phyloP scores from a whole-genome alignment of 1,140 invertebrate species.

The Radopholus similis region DNA sequence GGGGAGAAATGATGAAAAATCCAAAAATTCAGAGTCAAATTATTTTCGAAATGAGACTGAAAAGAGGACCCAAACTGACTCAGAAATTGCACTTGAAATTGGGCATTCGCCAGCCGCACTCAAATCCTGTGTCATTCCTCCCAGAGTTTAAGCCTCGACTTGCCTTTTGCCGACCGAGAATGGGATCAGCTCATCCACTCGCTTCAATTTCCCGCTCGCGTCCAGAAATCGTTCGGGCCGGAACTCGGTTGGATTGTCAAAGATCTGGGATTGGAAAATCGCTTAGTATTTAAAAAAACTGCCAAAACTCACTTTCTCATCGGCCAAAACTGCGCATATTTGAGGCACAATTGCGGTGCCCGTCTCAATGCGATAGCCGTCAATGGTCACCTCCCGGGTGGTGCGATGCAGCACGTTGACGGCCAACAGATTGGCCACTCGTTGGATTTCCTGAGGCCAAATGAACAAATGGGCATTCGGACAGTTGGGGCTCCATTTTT shows the following conservation, averaged over 20 bases:
- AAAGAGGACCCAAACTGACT: too few relatives aligned
- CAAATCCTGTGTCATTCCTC: too few relatives aligned
- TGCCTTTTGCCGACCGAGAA: too few relatives aligned
- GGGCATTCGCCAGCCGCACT: too few relatives aligned
- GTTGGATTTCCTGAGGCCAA: conserved; percentile 17
- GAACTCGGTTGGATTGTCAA: conserved; percentile 18
- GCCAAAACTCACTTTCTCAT: conserved; percentile 21
- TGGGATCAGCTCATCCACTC: too few relatives aligned
- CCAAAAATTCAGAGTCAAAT: too few relatives aligned
- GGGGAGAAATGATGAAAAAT: too few relatives aligned
- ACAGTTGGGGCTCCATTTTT: neutral
- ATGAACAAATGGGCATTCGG: neutral
- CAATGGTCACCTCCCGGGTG: neutral
- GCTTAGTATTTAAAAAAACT: neutral
- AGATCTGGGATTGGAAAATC: too few relatives aligned
- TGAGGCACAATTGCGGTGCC: conserved; percentile 19
- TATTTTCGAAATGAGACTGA: too few relatives aligned
- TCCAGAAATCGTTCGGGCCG: conserved; percentile 24
- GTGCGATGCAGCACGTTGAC: conserved; percentile 9
- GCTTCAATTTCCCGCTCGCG: too few relatives aligned
- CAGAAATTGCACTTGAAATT: too few relatives aligned
- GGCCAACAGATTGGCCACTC: conserved; percentile 16
- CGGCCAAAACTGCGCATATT: conserved; percentile 20
- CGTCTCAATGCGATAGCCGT: conserved; percentile 8
- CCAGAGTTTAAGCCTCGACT: too few relatives aligned